A percentile compares a stretch with the other conserved stretches of the same genome.
These are phyloP conservation scores for Nomada lathburiana DNA, from an alignment of 2,888 invertebrate genomes.

Conservation along the genomic window DNA sequence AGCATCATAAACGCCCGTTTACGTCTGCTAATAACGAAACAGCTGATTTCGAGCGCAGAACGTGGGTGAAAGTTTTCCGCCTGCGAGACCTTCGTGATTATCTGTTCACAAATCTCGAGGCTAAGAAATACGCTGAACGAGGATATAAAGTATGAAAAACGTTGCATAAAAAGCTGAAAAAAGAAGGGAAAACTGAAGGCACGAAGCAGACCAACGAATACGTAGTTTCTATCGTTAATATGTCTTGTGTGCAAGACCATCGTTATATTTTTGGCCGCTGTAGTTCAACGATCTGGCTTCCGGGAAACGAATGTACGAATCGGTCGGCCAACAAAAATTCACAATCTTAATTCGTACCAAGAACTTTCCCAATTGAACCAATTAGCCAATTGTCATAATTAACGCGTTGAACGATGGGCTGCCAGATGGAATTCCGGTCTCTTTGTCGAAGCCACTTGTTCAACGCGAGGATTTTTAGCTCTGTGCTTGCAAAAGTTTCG, in stretches of 20 bases:
- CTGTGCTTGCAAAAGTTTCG: no score
- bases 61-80: slow-evolving; percentile 2
- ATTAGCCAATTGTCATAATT: slow-evolving; percentile 80
- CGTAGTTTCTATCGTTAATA: no score
- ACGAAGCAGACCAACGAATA: not conserved
- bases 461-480: not conserved
- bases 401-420: slow-evolving; percentile 62
- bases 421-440: slow-evolving; percentile 48
- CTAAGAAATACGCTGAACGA: not conserved
- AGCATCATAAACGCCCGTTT: slow-evolving; percentile 23
- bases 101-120: not conserved
- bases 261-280: not conserved
- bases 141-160: no score
- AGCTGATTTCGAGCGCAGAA: slow-evolving; percentile 13
- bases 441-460: not conserved
- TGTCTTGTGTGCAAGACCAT: no score
- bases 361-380: slow-evolving; percentile 79
- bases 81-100: not conserved
- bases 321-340: slow-evolving; percentile 54
- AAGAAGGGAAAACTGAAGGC: no score
- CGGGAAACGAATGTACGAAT: slow-evolving; percentile 37
- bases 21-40: slow-evolving; percentile 7
- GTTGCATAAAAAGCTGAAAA: not conserved
- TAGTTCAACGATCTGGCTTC: not conserved
- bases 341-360: slow-evolving; percentile 71